These are phyloP conservation scores for Oreochromis grahami DNA, from an alignment of 2,797 vertebrate genomes.

Conservation along the genomic window DNA sequence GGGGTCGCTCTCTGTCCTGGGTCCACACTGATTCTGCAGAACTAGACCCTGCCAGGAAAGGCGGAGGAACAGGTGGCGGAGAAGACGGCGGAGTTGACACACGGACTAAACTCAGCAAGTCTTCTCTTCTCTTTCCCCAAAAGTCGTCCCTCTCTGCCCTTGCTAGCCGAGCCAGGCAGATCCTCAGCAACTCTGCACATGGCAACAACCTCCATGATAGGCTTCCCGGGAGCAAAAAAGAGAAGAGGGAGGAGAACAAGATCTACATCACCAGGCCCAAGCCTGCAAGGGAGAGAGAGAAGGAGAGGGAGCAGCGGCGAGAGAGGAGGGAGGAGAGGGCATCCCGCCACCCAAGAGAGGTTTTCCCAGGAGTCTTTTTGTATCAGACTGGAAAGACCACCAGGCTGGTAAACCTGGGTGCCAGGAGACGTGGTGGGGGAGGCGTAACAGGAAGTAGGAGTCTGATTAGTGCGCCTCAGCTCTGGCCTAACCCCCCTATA, in stretches of 20 bases:
- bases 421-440: slow-evolving; percentile 52
- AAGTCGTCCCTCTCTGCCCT: slow-evolving; percentile 78
- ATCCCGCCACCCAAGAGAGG: slow-evolving; percentile 73
- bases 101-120: slow-evolving; percentile 54
- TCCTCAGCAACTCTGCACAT: slow-evolving; percentile 71
- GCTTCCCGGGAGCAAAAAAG: slow-evolving; percentile 43
- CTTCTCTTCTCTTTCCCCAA: slow-evolving; percentile 73
- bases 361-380: slow-evolving; percentile 86
- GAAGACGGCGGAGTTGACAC: slow-evolving; percentile 46
- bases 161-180: slow-evolving; percentile 75
- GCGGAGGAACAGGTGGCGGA: slow-evolving; percentile 1
- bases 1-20: slow-evolving; percentile 79
- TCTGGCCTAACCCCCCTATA: slow-evolving; percentile 66
- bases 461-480: slow-evolving; percentile 57
- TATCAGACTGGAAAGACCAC: slow-evolving; percentile 81
- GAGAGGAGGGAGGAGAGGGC: slow-evolving; percentile 64
- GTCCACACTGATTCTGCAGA: slow-evolving; percentile 61
- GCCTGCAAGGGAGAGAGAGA: slow-evolving; percentile 66
- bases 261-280: slow-evolving; percentile 90
- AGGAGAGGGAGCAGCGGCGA: slow-evolving; percentile 60
- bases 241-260: slow-evolving; percentile 80
- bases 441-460: slow-evolving; percentile 44
- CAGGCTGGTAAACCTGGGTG: slow-evolving; percentile 71
- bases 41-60: slow-evolving; percentile 19
- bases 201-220: slow-evolving; percentile 33